Percentiles rank a stretch among this genome's conserved stretches.
phyloP scores from a whole-genome alignment of 2,113 vertebrate genomes.

The Passer montanus region DNA sequence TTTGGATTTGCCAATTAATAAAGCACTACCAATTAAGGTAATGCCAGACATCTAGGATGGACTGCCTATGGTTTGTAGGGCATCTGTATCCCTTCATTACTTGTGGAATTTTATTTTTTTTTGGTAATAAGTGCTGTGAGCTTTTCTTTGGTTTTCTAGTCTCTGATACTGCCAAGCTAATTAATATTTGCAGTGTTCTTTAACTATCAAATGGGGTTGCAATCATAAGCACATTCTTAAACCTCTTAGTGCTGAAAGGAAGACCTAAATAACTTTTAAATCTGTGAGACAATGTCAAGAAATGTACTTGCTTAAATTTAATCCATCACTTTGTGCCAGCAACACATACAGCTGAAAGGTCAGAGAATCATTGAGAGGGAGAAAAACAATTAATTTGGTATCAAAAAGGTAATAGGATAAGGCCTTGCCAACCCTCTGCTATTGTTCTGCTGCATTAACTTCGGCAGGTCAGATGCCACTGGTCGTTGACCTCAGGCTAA shows the following conservation, averaged over 20 bases:
- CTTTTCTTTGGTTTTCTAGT: not conserved
- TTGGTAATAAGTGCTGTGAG: not conserved
- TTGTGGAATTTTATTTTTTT: not conserved
- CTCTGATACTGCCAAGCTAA: not conserved
- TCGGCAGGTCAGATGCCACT: slow-evolving; percentile 79
- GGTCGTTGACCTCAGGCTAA: slow-evolving; percentile 75
- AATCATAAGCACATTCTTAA: slow-evolving; percentile 61
- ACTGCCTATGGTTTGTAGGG: not conserved
- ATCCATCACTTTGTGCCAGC: slow-evolving; percentile 55
- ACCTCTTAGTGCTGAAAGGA: slow-evolving; percentile 56
- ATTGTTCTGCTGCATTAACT: slow-evolving; percentile 85
- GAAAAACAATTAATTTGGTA: slow-evolving; percentile 83
- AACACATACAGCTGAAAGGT: slow-evolving; percentile 66
- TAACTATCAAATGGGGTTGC: slow-evolving; percentile 29
- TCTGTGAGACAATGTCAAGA: slow-evolving; percentile 49
- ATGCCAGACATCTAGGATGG: not conserved
- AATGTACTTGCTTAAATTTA: slow-evolving; percentile 64
- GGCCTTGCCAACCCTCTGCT: slow-evolving; percentile 47
- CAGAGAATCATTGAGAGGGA: slow-evolving; percentile 67
- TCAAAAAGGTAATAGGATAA: slow-evolving; percentile 82
- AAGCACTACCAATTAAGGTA: not conserved
- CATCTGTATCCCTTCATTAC: not conserved
- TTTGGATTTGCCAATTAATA: not conserved
- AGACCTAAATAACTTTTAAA: slow-evolving; percentile 61
- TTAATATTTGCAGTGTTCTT: slow-evolving; percentile 34